Base-by-base conservation (phyloP, 2,888 invertebrate species). In the Fissipunctia ypsillon region DNA sequence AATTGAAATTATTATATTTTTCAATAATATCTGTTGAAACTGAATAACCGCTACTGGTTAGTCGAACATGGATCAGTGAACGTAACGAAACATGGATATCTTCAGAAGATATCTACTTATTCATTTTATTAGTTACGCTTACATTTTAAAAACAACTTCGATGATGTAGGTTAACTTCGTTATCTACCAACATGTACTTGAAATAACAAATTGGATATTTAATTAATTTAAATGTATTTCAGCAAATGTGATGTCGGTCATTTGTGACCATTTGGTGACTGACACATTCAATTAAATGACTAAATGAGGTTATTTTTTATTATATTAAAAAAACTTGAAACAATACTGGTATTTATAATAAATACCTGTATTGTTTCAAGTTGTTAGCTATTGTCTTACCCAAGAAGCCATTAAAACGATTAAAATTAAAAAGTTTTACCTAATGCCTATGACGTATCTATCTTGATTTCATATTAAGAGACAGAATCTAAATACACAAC, bases 111-210 rank as follows among this genome's bases (percentile, higher is more conserved):
- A n/a, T n/a, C n/a, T n/a, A n/a, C n/a, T n/a, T 67, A 67, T 41
- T 35, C 28, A 41, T 35, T 48, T 76, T 10, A 50, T 68, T 67
- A 38, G 16, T 56, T 14, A 43, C 6, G 7, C 28, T n/a, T 38
- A 38, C 43, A 35, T 69, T 69, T 16, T 35, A 57, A 61, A 50
- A 63, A 63, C 61, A 31, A 72, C 57, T 31, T 57, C 28, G 28
- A 63, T 22, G 56, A 63, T 63, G 6, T 78, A 57, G 78, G 76
- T 72, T 78, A 63, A 63, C 56, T 63, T 78, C 19, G 57, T 72
- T 76, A 78, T 78, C 72, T 50, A 54, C 56, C 43, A 41, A 57
- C 35, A 78, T 60, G 73, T 79, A 72, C 79, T 78, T 63, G 38
- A 78, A 76, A 60, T 60, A 52, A 45, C 16, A 52, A 10, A 60